phyloP scores from a whole-genome alignment of 1,140 invertebrate species.

The Proctacanthus coquilletti region DNA sequence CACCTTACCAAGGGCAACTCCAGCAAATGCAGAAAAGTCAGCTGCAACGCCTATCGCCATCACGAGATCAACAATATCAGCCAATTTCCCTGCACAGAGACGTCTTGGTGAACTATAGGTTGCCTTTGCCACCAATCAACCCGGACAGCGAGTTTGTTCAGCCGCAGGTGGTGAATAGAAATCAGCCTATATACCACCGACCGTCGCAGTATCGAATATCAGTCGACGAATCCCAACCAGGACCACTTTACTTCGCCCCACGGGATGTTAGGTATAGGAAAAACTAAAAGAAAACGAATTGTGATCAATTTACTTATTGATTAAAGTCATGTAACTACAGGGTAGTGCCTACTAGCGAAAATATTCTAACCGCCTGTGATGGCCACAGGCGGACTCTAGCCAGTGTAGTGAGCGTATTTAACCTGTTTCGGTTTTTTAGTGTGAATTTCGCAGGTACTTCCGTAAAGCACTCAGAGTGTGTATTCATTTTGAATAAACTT shows the following conservation, averaged over 20 bases:
- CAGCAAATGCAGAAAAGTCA: constrained; percentile 22
- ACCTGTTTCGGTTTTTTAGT: too few relatives aligned
- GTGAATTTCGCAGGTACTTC: too few relatives aligned
- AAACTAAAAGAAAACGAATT: background rate
- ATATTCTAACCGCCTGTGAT: too few relatives aligned
- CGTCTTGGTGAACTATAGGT: constrained; percentile 35
- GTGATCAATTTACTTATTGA: background rate
- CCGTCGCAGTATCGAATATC: background rate
- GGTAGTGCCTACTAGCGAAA: background rate
- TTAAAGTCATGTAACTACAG: constrained; percentile 1
- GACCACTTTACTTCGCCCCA: background rate
- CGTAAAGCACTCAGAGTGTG: too few relatives aligned
- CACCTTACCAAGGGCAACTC: constrained; percentile 11
- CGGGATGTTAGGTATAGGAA: background rate
- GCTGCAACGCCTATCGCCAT: constrained; percentile 5
- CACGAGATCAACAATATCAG: constrained; percentile 1
- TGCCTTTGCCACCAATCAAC: constrained; percentile 34
- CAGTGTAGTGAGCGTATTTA: too few relatives aligned
- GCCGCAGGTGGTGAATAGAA: constrained; percentile 6
- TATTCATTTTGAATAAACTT: too few relatives aligned
- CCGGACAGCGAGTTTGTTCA: constrained; percentile 33
- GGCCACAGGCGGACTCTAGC: too few relatives aligned
- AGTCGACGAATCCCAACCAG: background rate
- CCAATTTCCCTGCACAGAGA: constrained; percentile 31
- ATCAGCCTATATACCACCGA: constrained; percentile 5